Evolutionary conservation across 2,113 vertebrate species (phyloP).

Genomic region (Merops nubicus): DNA sequence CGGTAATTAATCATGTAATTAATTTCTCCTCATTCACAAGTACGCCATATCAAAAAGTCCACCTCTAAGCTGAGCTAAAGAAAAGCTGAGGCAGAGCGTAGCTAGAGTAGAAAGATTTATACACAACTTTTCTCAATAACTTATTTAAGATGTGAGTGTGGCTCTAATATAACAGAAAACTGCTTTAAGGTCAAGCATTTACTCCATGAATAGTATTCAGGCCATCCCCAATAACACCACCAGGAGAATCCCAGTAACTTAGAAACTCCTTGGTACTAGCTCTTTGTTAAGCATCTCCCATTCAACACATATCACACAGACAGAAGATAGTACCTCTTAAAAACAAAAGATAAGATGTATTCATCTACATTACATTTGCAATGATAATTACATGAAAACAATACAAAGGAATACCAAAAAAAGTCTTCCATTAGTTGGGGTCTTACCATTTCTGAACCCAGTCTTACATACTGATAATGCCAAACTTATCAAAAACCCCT

Average conservation of each 20-base stretch:
- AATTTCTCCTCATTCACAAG: background rate
- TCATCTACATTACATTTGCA: background rate
- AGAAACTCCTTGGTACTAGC: background rate
- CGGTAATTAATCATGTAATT: background rate
- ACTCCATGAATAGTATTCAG: accelerated
- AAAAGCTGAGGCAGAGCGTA: background rate
- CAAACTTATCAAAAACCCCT: background rate
- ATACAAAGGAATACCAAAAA: background rate
- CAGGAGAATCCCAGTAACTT: background rate
- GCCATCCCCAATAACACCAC: background rate
- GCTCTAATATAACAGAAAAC: background rate
- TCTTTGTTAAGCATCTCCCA: background rate
- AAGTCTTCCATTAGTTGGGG: background rate
- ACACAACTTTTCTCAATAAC: background rate
- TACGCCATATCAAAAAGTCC: background rate
- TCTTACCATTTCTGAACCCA: background rate
- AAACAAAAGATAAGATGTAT: background rate
- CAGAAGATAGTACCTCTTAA: background rate
- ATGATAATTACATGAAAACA: background rate
- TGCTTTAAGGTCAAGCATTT: background rate
- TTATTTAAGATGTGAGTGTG: background rate
- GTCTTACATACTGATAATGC: accelerated
- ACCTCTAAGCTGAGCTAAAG: background rate
- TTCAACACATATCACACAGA: background rate
- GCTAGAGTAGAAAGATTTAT: background rate